Evolutionary conservation across 2,113 vertebrate species (phyloP), one percentile per base, ranked within the genome.

Genomic region (Grus americana): DNA sequence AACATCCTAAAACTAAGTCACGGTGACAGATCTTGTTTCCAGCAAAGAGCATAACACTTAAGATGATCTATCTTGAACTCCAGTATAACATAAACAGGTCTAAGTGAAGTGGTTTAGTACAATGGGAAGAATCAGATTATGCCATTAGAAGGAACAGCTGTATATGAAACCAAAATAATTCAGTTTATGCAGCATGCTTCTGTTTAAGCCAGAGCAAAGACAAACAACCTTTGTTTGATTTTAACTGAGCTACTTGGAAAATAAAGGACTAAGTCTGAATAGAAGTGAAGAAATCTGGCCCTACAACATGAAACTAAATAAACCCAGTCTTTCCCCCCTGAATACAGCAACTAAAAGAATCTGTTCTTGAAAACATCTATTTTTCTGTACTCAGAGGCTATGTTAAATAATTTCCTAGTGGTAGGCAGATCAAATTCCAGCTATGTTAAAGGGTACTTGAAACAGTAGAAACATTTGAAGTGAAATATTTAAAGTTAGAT

Each of bases 401-500:
- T 3, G 16, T 94, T 52, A 94, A 80, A 90, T 82, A 1, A 78
- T 92, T 58, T 85, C 65, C 49, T 85, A 82, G 29, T 82, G 42
- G 32, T 11, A 90, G 47, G 65, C 58, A 72, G 61, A 88, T 95
- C 88, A 95, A 95, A 88, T 97, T 96, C 76, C 88, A 65, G 57
- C 79, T 94, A 22, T 82, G 44, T 75, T 86, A 65, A 68, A 52
- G 46, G 23, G 30, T 89, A 46, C 72, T 90, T 86, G 92, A 96
- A 97, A 91, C 58, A 91, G 71, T 46, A 30, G 92, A 96, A 97
- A 79, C 54, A 87, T 85, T 89, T 91, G 54, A 83, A 65, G 54
- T 74, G 49, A 94, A 88, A 88, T 95, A 92, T 95, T 95, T 95
- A 85, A 87, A 93, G 67, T 86, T 73, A 78, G 63, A 79, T 61